A percentile compares a stretch with the other conserved stretches of the same genome.
Evolutionary conservation across 1,140 invertebrate genomes (phyloP).

Genomic region (Ips typographus): DNA sequence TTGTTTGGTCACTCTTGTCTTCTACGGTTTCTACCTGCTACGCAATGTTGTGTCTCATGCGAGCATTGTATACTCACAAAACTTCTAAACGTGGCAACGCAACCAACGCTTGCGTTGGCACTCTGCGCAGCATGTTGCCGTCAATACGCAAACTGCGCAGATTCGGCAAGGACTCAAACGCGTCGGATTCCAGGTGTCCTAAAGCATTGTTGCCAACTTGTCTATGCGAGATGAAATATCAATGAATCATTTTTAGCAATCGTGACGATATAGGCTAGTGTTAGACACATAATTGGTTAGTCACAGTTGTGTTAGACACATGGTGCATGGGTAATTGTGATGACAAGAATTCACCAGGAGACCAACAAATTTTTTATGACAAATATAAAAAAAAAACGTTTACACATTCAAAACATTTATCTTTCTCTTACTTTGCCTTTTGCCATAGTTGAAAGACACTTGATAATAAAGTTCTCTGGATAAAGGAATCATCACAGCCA

Average conservation of each 20-base stretch:
- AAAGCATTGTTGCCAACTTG: constrained; percentile 71
- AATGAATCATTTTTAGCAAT: neutral
- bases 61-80: constrained; percentile 63
- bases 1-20: neutral
- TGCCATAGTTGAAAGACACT: constrained; percentile 10
- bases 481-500: constrained; percentile 17
- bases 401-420: no score
- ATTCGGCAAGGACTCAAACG: constrained; percentile 58
- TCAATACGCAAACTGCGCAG: constrained; percentile 67
- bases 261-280: neutral
- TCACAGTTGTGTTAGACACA: no score
- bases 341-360: no score
- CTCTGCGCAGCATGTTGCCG: constrained; percentile 62
- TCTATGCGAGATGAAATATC: constrained; percentile 51
- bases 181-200: constrained; percentile 57
- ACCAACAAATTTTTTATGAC: no score
- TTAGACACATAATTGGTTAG: constrained; percentile 3
- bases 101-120: constrained; percentile 63
- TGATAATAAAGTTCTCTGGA: neutral
- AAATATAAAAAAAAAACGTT: no score
- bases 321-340: neutral
- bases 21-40: neutral
- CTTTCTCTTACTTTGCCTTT: no score
- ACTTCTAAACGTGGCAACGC: constrained; percentile 61
- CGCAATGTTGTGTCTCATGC: neutral